Evolutionary conservation across 2,797 vertebrate species (phyloP), one percentile per base, ranked within the genome.

Genomic region (Lemur catta): DNA sequence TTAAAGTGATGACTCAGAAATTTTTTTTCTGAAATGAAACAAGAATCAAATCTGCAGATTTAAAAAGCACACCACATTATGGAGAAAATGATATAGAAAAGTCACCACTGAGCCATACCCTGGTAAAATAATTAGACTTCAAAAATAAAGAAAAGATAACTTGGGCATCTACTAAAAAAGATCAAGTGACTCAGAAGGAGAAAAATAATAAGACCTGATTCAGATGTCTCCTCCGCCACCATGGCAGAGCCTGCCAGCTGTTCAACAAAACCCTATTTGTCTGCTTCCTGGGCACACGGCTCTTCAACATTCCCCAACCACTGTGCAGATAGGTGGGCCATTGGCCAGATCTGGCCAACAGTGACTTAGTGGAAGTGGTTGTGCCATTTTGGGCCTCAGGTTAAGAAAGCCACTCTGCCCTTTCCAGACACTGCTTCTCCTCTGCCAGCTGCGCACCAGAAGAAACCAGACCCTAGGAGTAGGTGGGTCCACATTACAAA

Each of bases 141-240:
- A 71, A 50, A 93, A 86, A 41, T 61, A 84, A 84, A 92, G 38
- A 71, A 65, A 69, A 76, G 59, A 79, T 59, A 72, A 75, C 79
- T 59, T 38, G 57, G 57, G 35, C 33, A 80, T 50, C 57, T 59
- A 75, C 57, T 72, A 24, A 80, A 94, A 91, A 69, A 48, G 59
- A 89, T n/a, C 65, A 35, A 18, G n/a, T 55, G 48, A 72, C 76
- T 75, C 28, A 26, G 59, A 88, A 72, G 2, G 22, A 78, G n/a
- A 43, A 74, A 59, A 26, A 52, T 72, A 28, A 38, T 46, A 35
- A 93, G 59, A 59, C 20, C 69, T 20, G 35, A 43, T 65, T n/a
- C 41, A 67, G 30, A 38, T 43, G 67, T 78, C 17, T 33, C 79
- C 74, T 93, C 55, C 46, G 15, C 52, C 52, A 50, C 48, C 13